phyloP scores from a whole-genome alignment of 2,113 vertebrate species.

The Brachirus orientalis region DNA sequence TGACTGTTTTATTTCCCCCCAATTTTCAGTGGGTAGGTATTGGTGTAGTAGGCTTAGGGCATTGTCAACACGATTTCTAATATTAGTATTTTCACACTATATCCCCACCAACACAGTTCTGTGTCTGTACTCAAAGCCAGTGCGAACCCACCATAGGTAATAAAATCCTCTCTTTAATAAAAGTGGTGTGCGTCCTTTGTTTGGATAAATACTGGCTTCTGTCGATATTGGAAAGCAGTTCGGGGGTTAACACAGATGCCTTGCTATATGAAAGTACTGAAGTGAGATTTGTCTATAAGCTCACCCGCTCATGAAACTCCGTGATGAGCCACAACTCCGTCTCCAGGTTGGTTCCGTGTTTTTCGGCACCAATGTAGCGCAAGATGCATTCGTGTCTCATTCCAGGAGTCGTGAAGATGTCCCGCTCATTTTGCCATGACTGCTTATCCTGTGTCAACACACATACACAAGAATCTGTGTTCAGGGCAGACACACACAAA shows the following conservation, averaged over 20 bases:
- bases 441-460: slow-evolving; percentile 89
- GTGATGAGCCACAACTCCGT: slow-evolving; percentile 96
- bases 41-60: too few relatives aligned
- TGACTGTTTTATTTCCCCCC: too few relatives aligned
- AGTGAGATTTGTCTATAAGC: background rate
- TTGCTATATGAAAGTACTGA: background rate
- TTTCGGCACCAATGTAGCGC: slow-evolving; percentile 95
- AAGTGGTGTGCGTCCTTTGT: slow-evolving; percentile 29
- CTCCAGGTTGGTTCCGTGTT: slow-evolving; percentile 93
- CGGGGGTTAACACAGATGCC: slow-evolving; percentile 12
- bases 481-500: too few relatives aligned
- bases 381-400: slow-evolving; percentile 97
- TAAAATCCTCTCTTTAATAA: slow-evolving; percentile 50
- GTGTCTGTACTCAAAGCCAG: slow-evolving; percentile 4
- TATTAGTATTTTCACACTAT: slow-evolving; percentile 11
- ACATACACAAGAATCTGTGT: too few relatives aligned
- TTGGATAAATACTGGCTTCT: slow-evolving; percentile 42
- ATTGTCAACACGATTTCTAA: too few relatives aligned
- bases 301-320: slow-evolving; percentile 95
- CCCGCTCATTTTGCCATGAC: slow-evolving; percentile 97
- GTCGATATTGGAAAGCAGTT: slow-evolving; percentile 46
- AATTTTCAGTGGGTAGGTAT: too few relatives aligned
- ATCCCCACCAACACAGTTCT: slow-evolving; percentile 1
- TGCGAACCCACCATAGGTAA: slow-evolving; percentile 16
- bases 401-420: slow-evolving; percentile 93